These are phyloP conservation scores for Eueremaeus valkanovi DNA, from an alignment of 2,888 invertebrate species.

Conservation along the genomic window DNA sequence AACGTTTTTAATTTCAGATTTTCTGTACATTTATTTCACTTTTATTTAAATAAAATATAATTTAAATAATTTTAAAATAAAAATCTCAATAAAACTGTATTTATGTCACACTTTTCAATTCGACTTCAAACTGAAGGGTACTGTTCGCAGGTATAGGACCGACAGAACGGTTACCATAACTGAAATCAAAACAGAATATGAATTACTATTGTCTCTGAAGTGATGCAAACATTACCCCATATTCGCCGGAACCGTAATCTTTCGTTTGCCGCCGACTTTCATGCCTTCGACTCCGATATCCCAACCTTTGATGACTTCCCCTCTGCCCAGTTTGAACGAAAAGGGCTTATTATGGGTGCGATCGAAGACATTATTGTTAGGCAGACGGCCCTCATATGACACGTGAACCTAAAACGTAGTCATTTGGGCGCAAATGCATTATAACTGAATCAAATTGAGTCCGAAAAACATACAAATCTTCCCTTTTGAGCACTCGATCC, in stretches of 20 bases:
- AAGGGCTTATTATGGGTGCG: conserved; percentile 71
- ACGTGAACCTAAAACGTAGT: conserved; percentile 59
- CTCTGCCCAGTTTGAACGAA: conserved; percentile 74
- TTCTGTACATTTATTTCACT: no score
- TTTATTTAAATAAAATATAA: background rate
- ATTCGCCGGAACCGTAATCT: conserved; percentile 73
- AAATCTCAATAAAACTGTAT: background rate
- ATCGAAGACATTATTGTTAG: conserved; percentile 85
- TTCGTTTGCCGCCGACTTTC: conserved; percentile 88
- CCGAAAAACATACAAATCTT: conserved; percentile 57
- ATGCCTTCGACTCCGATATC: conserved; percentile 83
- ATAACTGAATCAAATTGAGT: background rate
- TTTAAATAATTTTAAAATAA: background rate
- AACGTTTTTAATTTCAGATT: no score
- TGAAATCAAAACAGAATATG: conserved; percentile 46
- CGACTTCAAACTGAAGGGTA: conserved; percentile 81
- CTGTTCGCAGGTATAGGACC: conserved; percentile 78
- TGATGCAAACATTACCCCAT: conserved; percentile 70
- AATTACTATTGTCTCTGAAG: no score
- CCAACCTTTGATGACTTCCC: conserved; percentile 87
- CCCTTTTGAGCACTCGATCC: conserved; percentile 74
- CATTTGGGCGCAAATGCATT: conserved; percentile 40
- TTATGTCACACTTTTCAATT: conserved; percentile 73
- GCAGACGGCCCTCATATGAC: conserved; percentile 78
- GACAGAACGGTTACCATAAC: conserved; percentile 51